Conservation (phyloP, 2,888 invertebrate genomes). For the Temnothorax unifasciatus region DNA sequence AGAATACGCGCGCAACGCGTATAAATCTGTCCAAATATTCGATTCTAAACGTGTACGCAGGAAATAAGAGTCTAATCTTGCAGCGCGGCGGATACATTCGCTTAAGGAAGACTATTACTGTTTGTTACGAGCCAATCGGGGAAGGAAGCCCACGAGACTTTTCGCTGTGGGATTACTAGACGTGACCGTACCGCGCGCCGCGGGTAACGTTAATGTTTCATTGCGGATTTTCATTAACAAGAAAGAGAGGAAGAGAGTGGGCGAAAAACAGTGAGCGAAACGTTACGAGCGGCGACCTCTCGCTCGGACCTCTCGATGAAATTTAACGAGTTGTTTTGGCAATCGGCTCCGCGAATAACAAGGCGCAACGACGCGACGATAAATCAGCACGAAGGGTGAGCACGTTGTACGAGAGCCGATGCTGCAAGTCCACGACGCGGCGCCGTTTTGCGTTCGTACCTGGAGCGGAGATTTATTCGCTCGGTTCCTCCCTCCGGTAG, state of each 20-base stretch:
- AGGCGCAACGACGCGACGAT: constrained; percentile 3
- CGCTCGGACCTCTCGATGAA: not conserved
- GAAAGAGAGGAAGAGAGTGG: not conserved
- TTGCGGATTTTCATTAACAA: not conserved
- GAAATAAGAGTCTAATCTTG: constrained; percentile 12
- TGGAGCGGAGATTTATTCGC: not conserved
- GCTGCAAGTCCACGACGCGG: not conserved
- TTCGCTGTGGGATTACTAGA: constrained; percentile 4
- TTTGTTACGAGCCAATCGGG: not conserved
- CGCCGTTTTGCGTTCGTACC: constrained; percentile 16
- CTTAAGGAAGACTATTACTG: constrained; percentile 9
- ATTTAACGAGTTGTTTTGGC: constrained; percentile 32
- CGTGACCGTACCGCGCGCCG: not conserved
- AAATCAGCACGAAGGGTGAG: constrained; percentile 26
- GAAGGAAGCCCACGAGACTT: not conserved
- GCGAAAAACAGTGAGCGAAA: not conserved
- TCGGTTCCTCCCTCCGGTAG: not conserved
- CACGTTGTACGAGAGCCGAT: constrained; percentile 22
- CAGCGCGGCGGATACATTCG: not conserved
- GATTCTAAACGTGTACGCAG: not conserved
- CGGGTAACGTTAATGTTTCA: constrained; percentile 14
- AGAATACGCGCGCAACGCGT: not conserved
- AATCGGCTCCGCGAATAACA: constrained; percentile 18
- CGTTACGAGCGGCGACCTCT: not conserved
- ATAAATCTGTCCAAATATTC: constrained; percentile 1